phyloP scores from a whole-genome alignment of 2,797 vertebrate species.

The Hydrocynus forskahlii region DNA sequence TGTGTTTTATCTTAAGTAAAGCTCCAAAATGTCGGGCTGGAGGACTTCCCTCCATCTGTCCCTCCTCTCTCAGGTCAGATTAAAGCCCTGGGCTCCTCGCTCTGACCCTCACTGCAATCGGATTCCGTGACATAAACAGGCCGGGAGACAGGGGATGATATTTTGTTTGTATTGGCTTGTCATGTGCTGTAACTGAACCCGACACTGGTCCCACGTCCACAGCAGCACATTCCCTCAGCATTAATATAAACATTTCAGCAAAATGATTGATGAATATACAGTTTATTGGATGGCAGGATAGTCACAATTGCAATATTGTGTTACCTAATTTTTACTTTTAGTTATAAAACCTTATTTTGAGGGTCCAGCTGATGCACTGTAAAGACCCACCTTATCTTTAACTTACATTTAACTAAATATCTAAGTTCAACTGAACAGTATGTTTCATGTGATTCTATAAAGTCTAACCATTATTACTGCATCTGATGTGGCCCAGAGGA shows the following conservation, averaged over 20 bases:
- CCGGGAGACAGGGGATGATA: slow-evolving; percentile 23
- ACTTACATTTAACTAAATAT: too few species aligned
- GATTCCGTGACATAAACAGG: slow-evolving; percentile 29
- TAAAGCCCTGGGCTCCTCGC: not conserved
- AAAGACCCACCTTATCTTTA: too few species aligned
- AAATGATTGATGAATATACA: not conserved
- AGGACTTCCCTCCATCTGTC: not conserved
- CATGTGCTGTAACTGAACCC: slow-evolving; percentile 7
- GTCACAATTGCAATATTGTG: not conserved
- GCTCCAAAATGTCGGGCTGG: not conserved
- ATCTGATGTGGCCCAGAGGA: too few species aligned
- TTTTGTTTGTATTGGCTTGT: slow-evolving; percentile 19
- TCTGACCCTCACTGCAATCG: slow-evolving; percentile 25
- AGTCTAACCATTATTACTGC: too few species aligned
- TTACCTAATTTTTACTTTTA: too few species aligned
- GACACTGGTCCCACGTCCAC: not conserved
- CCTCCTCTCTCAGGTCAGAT: not conserved
- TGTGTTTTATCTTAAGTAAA: not conserved
- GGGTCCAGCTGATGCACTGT: too few species aligned
- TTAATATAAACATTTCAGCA: slow-evolving; percentile 12
- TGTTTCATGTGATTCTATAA: too few species aligned
- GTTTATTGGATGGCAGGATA: not conserved
- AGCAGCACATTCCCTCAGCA: not conserved
- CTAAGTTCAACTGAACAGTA: too few species aligned
- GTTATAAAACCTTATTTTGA: too few species aligned